Evolutionary conservation across 1,140 invertebrate genomes (phyloP).

Genomic region (Berghia stephanieae): DNA sequence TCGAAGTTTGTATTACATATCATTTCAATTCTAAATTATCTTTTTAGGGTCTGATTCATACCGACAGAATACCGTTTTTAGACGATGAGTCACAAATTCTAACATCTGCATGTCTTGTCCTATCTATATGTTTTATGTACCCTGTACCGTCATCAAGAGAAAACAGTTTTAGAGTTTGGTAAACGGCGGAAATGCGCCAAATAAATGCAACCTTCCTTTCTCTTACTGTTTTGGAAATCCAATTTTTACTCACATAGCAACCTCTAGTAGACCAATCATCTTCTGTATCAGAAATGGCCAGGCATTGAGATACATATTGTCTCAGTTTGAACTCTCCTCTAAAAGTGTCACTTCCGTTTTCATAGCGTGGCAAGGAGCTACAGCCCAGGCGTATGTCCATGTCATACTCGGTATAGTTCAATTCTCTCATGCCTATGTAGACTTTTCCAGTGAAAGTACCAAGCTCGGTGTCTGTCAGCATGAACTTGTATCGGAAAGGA

Average conservation of each 20-base stretch:
- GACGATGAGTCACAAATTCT: too few species aligned
- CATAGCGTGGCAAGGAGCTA: conserved; percentile 29
- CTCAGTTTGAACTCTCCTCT: conserved; percentile 39
- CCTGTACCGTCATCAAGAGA: too few species aligned
- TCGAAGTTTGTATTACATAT: too few species aligned
- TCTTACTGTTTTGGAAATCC: too few species aligned
- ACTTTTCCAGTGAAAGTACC: conserved; percentile 41
- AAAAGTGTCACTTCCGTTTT: conserved; percentile 28
- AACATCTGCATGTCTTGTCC: too few species aligned
- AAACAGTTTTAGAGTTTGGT: too few species aligned
- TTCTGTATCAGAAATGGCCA: conserved; percentile 38
- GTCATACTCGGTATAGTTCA: conserved; percentile 35
- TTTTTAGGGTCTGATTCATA: too few species aligned
- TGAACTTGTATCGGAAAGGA: conserved; percentile 38
- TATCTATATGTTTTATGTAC: too few species aligned
- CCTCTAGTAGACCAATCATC: conserved; percentile 47
- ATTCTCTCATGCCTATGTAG: conserved; percentile 47
- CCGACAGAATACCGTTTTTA: too few species aligned
- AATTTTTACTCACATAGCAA: too few species aligned
- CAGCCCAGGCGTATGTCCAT: conserved; percentile 36
- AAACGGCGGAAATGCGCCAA: too few species aligned
- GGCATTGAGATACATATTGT: conserved; percentile 40
- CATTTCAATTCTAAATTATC: too few species aligned
- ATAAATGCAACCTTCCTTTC: background rate
- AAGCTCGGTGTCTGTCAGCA: conserved; percentile 37